A percentile compares a stretch with the other conserved stretches of the same genome.
phyloP scores from a whole-genome alignment of 2,797 vertebrate genomes.

The Cephalopachus bancanus region DNA sequence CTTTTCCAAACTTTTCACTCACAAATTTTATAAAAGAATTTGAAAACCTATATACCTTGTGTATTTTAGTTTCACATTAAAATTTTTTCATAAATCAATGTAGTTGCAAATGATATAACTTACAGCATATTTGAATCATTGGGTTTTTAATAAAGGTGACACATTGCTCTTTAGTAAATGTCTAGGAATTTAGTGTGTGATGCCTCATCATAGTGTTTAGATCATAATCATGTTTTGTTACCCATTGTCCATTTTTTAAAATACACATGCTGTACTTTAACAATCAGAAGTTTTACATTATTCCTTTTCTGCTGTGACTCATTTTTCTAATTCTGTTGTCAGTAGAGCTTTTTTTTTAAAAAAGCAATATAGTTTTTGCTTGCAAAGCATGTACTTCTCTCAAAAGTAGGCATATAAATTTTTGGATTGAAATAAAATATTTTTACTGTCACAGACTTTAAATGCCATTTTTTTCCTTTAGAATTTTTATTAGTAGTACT shows the following conservation, averaged over 20 bases:
- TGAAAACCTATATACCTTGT: conserved; percentile 3
- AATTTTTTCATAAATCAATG: conserved; percentile 14
- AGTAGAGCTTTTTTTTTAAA: neutral
- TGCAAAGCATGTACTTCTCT: neutral
- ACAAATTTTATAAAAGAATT: conserved; percentile 59
- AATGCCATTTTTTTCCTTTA: neutral
- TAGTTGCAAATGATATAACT: conserved; percentile 16
- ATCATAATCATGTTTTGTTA: conserved; percentile 42
- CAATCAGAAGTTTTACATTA: neutral
- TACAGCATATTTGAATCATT: conserved; percentile 29
- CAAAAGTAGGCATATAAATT: neutral
- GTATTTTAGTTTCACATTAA: conserved; percentile 51
- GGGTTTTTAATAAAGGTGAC: neutral
- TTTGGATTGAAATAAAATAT: conserved; percentile 23
- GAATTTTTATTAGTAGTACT: conserved; percentile 51
- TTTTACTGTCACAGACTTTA: neutral
- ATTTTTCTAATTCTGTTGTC: neutral
- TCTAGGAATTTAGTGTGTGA: neutral
- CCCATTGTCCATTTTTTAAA: neutral
- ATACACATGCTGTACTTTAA: neutral
- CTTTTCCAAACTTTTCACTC: conserved; percentile 32
- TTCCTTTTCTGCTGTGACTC: conserved; percentile 22
- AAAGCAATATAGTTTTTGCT: neutral
- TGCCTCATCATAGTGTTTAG: conserved; percentile 1
- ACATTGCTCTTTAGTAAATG: neutral